Evolutionary conservation across 2,888 invertebrate species (phyloP).

Genomic region (Tenthredo scrophulariae): DNA sequence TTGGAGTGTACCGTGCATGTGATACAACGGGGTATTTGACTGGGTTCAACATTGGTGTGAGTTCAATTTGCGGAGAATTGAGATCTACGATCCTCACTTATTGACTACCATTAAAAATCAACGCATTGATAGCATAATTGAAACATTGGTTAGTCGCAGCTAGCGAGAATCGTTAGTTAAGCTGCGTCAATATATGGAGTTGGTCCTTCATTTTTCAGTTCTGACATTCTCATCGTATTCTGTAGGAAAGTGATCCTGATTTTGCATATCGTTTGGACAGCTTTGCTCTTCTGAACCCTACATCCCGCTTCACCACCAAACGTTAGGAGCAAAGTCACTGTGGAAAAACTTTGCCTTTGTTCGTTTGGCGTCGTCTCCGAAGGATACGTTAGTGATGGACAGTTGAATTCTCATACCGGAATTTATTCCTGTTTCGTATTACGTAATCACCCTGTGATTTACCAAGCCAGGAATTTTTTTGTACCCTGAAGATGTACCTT

Average conservation of each 20-base stretch:
- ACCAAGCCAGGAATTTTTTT: neutral
- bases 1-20: neutral
- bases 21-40: neutral
- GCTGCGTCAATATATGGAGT: neutral
- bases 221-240: constrained; percentile 12
- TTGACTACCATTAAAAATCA: constrained; percentile 14
- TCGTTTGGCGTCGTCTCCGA: neutral
- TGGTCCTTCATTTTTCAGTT: constrained; percentile 31
- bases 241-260: neutral
- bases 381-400: neutral
- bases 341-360: constrained; percentile 6
- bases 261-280: constrained; percentile 41
- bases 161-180: constrained; percentile 10
- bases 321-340: neutral
- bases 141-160: neutral
- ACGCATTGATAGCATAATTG: constrained; percentile 11
- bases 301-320: neutral
- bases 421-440: neutral
- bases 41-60: constrained; percentile 10
- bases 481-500: no score
- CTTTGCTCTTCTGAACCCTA: constrained; percentile 1
- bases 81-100: constrained; percentile 27
- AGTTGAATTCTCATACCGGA: neutral
- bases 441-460: neutral
- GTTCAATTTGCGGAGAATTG: constrained; percentile 32